Evolutionary conservation across 2,888 invertebrate species (phyloP), one percentile per base, ranked within the genome.

Genomic region (Autographa pulchrina): DNA sequence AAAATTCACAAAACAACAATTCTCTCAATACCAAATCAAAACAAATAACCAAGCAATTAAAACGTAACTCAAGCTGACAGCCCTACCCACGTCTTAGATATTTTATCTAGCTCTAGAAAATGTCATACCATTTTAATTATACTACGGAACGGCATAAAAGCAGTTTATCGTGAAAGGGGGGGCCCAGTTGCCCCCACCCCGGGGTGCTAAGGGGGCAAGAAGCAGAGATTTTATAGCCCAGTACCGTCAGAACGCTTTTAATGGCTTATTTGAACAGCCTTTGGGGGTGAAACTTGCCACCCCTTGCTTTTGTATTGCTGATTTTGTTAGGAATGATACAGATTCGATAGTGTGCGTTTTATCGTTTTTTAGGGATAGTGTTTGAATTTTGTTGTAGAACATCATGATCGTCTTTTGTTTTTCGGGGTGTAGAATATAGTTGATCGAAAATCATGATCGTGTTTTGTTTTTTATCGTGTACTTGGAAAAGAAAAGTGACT

Each of bases 191-290:
- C 81, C 83, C 80, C 80, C 77, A 74, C 74, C 75, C 75, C 82
- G 80, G 85, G 86, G 82, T 85, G 87, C 84, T 84, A 80, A 82
- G 92, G 94, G 92, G 92, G 91, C 91, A 95, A 95, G 95, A 94
- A 94, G 95, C 95, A 94, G 91, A 95, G 95, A 95, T 95, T 95
- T 95, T 95, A 95, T 95, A 95, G 95, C 93, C 90, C 89, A 91
- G 90, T 89, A 90, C 91, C 93, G 92, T 93, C 92, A 92, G 93
- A 91, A 92, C 92, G 94, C 93, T 94, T 94, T 94, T 95, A 95
- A 96, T 95, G 94, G 95, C 95, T 95, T 95, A 95, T 95, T 95
- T 95, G 92, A 93, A 91, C 90, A 91, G 93, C 94, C 93, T 92
- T 92, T 92, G 92, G 89, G 89, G 92, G 91, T 89, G 90, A 89